Percentiles rank a stretch among this genome's conserved stretches.
Evolutionary conservation across 2,888 invertebrate species (phyloP).

Genomic region (Folsomia candida): DNA sequence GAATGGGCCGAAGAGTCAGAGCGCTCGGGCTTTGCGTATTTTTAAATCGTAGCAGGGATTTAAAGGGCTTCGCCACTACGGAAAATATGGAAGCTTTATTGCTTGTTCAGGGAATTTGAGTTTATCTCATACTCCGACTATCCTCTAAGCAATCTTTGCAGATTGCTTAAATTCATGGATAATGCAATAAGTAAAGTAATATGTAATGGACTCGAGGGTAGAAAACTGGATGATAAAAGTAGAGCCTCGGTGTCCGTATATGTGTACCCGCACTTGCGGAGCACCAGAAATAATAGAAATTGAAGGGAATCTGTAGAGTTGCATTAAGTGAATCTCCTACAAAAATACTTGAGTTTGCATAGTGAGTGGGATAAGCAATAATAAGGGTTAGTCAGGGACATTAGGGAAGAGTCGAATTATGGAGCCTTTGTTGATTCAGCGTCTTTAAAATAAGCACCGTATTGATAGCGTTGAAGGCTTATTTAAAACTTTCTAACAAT

Average conservation of each 20-base stretch:
- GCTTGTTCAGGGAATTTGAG: constrained; percentile 12
- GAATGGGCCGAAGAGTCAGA: background rate
- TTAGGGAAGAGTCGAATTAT: too few relatives aligned
- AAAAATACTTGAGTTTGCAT: background rate
- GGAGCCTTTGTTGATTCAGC: too few relatives aligned
- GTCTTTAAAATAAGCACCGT: too few relatives aligned
- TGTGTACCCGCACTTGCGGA: background rate
- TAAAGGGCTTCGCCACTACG: background rate
- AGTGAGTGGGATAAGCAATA: background rate
- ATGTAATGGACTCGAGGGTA: background rate
- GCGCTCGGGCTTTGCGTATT: background rate
- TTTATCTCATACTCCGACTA: constrained; percentile 2
- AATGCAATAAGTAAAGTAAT: constrained; percentile 2
- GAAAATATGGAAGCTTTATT: background rate
- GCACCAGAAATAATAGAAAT: constrained; percentile 1
- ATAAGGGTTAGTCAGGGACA: background rate
- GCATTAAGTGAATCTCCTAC: background rate
- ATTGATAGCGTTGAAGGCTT: too few relatives aligned
- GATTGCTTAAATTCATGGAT: constrained; percentile 1
- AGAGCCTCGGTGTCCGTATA: background rate
- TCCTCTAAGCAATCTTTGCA: background rate
- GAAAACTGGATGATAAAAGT: too few relatives aligned
- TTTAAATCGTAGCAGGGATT: background rate
- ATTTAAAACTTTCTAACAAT: too few relatives aligned
- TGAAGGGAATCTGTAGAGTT: constrained; percentile 5